Conservation (phyloP, 2,113 vertebrate genomes). For the Aphyosemion australe region DNA sequence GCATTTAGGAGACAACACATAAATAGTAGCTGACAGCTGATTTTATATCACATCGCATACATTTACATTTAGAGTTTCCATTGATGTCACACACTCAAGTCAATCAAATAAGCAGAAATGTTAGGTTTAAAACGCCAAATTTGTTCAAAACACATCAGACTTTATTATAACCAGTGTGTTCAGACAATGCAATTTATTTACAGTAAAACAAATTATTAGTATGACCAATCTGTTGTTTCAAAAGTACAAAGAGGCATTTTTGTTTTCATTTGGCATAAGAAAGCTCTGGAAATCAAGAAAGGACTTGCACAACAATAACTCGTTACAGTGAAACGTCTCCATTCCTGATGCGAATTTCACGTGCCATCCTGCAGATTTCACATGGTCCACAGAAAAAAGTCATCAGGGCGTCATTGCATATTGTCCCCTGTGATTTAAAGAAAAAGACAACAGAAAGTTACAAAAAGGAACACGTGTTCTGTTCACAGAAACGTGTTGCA, state of each 20-base stretch:
- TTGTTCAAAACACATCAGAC: neutral
- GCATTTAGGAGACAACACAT: no score
- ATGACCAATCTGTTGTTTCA: neutral
- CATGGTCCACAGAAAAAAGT: slow-evolving; percentile 76
- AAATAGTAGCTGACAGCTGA: no score
- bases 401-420: slow-evolving; percentile 81
- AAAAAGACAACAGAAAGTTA: slow-evolving; percentile 12
- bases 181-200: slow-evolving; percentile 40
- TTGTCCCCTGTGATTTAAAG: slow-evolving; percentile 74
- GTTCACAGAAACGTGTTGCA: slow-evolving; percentile 8
- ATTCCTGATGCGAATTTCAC: slow-evolving; percentile 82
- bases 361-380: slow-evolving; percentile 82
- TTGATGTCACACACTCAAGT: no score
- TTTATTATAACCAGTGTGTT: neutral
- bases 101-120: neutral
- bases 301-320: neutral
- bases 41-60: no score
- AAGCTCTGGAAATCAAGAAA: slow-evolving; percentile 3
- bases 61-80: no score
- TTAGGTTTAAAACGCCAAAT: neutral
- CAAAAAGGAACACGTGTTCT: neutral
- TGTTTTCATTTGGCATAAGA: neutral
- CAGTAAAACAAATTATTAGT: slow-evolving; percentile 3
- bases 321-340: slow-evolving; percentile 66
- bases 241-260: neutral